Evolutionary conservation across 1,140 invertebrate species (phyloP), one percentile per base, ranked within the genome.

Genomic region (Hyles euphorbiae): DNA sequence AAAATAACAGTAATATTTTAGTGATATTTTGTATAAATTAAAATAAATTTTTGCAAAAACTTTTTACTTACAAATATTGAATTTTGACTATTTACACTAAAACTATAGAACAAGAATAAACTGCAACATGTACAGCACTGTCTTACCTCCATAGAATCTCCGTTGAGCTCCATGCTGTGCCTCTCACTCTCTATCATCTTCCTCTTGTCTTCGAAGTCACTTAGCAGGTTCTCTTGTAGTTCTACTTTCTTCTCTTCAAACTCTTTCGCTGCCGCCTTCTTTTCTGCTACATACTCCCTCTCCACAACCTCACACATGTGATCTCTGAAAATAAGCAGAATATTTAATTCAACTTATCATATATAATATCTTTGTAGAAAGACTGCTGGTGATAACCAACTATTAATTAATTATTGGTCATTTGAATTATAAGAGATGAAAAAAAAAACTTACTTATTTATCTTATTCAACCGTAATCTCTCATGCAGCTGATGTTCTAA

Each of bases 231-330:
- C 81, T 98, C 97, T 74, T 95, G 94, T 8, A 99, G 87, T 79
- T 98, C 97, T 67, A 96, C 91, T 81, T 98, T 98, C 79, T 98
- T 98, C 70, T 99, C 97, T 83, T 99, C 97, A 91, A 97, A 98
- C 73, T 99, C 97, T 85, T 96, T 95, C 0, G 92, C 93, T 3
- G 97, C 95, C 34, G 94, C 93, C 84, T 95, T 95, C 80, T 96
- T 96, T 79, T 99, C 98, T 40, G 93, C 91, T 62, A 95, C 90
- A 77, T 96, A 98, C 71, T 98, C 97, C 61, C 93, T 91, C 75
- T 98, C 96, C 3, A 97, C 94, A 72, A 94, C 93, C 67, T 98
- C 95, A 5, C 94, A 92, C 88, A 96, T 92, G 73, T 96, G 95
- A 50, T 97, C 95, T 67, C 93, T 83, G 58, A 8, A n/a, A 54